phyloP scores from a whole-genome alignment of 1,140 invertebrate genomes.

The Brachionus koreanus region DNA sequence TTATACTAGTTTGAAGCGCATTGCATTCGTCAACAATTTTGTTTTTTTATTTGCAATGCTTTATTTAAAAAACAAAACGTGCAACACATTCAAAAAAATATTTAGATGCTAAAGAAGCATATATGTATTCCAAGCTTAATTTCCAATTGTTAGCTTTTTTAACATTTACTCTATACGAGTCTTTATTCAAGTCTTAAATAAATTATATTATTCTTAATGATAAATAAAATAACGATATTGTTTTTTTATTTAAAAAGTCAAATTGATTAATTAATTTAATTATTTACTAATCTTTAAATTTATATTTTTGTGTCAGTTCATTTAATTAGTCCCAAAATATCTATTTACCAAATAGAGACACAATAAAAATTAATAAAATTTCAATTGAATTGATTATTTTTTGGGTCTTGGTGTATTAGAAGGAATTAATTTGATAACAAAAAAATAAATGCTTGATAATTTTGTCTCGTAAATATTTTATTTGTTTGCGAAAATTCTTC shows the following conservation, averaged over 20 bases:
- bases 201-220: not conserved
- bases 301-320: too few relatives aligned
- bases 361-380: too few relatives aligned
- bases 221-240: not conserved
- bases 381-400: too few relatives aligned
- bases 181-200: not conserved
- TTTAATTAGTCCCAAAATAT: too few relatives aligned
- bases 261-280: not conserved
- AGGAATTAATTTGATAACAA: too few relatives aligned
- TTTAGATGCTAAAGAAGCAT: not conserved
- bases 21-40: slow-evolving; percentile 38
- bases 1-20: not conserved
- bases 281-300: too few relatives aligned
- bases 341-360: too few relatives aligned
- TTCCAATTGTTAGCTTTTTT: not conserved
- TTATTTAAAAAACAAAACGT: not conserved
- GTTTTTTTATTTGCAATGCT: not conserved
- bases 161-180: not conserved
- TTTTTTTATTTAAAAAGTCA: not conserved
- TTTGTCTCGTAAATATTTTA: too few relatives aligned
- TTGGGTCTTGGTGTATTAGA: too few relatives aligned
- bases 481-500: too few relatives aligned
- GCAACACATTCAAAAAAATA: not conserved
- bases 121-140: not conserved
- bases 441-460: too few relatives aligned